These are phyloP conservation scores for Chrysolina haemoptera DNA, from an alignment of 2,888 invertebrate species.

Conservation along the genomic window DNA sequence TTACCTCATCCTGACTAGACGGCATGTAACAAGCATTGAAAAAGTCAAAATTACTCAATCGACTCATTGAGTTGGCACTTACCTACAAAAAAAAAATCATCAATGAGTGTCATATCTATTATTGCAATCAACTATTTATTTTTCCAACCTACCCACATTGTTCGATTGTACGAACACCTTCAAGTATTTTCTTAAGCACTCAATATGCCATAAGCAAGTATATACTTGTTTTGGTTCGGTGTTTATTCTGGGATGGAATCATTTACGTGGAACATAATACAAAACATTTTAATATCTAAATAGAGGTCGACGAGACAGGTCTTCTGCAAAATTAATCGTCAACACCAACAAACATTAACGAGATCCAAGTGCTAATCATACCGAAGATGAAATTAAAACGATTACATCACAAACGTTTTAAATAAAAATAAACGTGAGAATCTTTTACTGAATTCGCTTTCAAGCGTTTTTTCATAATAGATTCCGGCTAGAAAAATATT, in stretches of 20 bases:
- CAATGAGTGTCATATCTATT: conserved; percentile 10
- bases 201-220: neutral
- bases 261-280: conserved; percentile 1
- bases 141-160: conserved; percentile 28
- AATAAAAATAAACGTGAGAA: conserved; percentile 57
- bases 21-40: conserved; percentile 34
- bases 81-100: conserved; percentile 38
- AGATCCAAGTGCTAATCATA: conserved; percentile 39
- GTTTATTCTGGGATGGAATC: conserved; percentile 3
- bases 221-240: neutral
- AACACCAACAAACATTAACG: conserved; percentile 26
- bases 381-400: conserved; percentile 48
- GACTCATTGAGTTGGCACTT: conserved; percentile 23
- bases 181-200: neutral
- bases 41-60: neutral
- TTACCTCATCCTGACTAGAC: conserved; percentile 35
- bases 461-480: conserved; percentile 26
- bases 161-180: neutral
- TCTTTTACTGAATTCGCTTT: conserved; percentile 41
- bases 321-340: conserved; percentile 29
- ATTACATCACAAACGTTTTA: conserved; percentile 53
- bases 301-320: conserved; percentile 1
- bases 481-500: neutral
- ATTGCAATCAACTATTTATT: conserved; percentile 6
- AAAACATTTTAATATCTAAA: conserved; percentile 15